Evolutionary conservation across 2,888 invertebrate genomes (phyloP).

Genomic region (Ormyrus nitidulus): DNA sequence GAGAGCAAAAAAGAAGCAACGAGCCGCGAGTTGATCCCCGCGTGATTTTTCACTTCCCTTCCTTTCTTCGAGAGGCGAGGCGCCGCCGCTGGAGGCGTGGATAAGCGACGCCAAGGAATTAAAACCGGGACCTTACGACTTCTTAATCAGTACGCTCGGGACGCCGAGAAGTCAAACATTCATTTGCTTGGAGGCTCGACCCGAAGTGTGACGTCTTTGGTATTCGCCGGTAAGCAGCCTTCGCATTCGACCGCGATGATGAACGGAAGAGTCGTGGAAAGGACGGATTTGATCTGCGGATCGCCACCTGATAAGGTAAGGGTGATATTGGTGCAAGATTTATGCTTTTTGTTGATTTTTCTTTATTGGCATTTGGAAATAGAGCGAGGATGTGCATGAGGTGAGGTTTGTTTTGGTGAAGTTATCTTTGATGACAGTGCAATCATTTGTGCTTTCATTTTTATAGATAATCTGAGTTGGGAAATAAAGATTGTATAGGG

Average conservation of each 20-base stretch:
- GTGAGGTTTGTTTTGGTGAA: no score
- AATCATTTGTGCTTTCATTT: no score
- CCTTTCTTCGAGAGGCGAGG: neutral
- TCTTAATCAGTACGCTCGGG: constrained; percentile 40
- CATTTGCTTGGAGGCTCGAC: neutral
- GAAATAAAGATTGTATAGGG: no score
- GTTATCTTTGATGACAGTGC: no score
- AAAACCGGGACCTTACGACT: constrained; percentile 24
- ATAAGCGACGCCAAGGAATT: constrained; percentile 12
- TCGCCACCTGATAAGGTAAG: constrained; percentile 46
- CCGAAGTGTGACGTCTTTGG: neutral
- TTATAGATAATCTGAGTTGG: no score
- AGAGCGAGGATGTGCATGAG: no score
- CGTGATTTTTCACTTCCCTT: constrained; percentile 5
- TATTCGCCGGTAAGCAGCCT: neutral
- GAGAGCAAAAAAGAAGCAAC: no score
- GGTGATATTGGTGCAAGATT: neutral
- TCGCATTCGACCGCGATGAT: constrained; percentile 10
- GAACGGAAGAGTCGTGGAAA: neutral
- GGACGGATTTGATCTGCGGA: neutral
- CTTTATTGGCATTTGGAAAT: no score
- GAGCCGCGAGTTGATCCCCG: no score
- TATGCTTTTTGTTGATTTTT: neutral
- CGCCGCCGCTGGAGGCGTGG: constrained; percentile 25
- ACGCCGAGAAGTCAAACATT: constrained; percentile 7